phyloP scores from a whole-genome alignment of 2,113 vertebrate species.

The Oxyura jamaicensis region DNA sequence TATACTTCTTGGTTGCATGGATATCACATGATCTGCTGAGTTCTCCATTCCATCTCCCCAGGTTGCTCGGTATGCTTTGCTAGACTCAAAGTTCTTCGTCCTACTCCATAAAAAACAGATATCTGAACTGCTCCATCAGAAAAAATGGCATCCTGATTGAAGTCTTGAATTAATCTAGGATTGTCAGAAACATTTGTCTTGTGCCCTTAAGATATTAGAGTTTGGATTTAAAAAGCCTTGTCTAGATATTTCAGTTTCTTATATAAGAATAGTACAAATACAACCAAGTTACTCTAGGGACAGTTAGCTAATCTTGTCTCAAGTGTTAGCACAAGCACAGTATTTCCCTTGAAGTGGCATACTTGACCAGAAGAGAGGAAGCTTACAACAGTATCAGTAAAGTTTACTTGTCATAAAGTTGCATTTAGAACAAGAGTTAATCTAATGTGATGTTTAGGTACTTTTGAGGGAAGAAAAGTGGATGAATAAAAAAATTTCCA shows the following conservation, averaged over 20 bases:
- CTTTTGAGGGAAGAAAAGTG: not conserved
- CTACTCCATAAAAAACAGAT: constrained; percentile 60
- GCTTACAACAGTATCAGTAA: not conserved
- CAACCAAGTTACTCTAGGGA: not conserved
- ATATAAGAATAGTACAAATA: not conserved
- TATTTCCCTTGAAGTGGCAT: not conserved
- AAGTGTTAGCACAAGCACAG: not conserved
- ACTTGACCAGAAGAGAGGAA: not conserved
- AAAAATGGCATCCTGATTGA: not conserved
- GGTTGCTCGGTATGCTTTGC: constrained; percentile 86
- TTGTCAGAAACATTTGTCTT: not conserved
- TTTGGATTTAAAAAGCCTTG: not conserved
- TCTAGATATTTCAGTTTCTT: not conserved
- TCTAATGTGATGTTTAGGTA: not conserved
- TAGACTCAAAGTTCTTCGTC: constrained; percentile 87
- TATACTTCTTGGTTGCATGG: constrained; percentile 82
- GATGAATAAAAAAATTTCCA: not conserved
- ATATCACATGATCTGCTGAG: constrained; percentile 77
- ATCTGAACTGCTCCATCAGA: not conserved
- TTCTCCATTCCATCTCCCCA: constrained; percentile 83
- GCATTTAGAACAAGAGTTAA: not conserved
- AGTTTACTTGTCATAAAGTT: not conserved
- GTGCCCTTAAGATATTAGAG: not conserved
- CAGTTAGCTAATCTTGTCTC: not conserved
- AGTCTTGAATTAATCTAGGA: not conserved